Evolutionary conservation across 1,140 invertebrate species (phyloP), one percentile per base, ranked within the genome.

Genomic region (Drosophila nasuta): DNA sequence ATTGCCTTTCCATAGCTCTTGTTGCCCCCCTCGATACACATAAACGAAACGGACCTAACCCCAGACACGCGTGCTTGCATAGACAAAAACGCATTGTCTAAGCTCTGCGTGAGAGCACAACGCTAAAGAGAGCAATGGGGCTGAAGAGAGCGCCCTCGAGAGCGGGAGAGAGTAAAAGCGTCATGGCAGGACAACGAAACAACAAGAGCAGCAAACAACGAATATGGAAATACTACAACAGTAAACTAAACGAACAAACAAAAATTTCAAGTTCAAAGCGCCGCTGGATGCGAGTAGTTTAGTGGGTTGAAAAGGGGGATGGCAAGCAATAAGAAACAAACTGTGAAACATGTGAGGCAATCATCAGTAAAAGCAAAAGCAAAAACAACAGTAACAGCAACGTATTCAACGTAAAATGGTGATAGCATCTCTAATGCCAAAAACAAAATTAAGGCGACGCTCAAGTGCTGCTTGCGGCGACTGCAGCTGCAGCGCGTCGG

Each of bases 231-330:
- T 56, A 20, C 49, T 67, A 38, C 35, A 38, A 38, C 35, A 38
- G 1, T 38, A 75, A 85, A 79, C 78, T 72, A 77, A 81, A 67
- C 64, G 72, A 89, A 71, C 75, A 79, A 81, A 80, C 78, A 75
- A 85, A 77, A 70, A 75, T 88, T 91, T 91, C 91, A 91, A 91
- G 91, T 91, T 91, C 91, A 91, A 86, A 91, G 75, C 72, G 75
- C 91, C 90, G 91, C 86, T 77, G 76, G 57, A 69, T 75, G 76
- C 74, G 49, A 45, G 38, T 30, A 17, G 7, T 35, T 25, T n/a
- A 5, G 13, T 15, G 20, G 46, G 41, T 38, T 15, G 33, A 11
- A 3, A 1, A 15, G 30, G 45, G 20, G 20, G 25, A 6, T 5
- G 17, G 45, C 3, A 41, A 58, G 46, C 30, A 66, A 65, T 41